Base-by-base conservation (phyloP, 2,888 invertebrate species). In the Andrena camellia region DNA sequence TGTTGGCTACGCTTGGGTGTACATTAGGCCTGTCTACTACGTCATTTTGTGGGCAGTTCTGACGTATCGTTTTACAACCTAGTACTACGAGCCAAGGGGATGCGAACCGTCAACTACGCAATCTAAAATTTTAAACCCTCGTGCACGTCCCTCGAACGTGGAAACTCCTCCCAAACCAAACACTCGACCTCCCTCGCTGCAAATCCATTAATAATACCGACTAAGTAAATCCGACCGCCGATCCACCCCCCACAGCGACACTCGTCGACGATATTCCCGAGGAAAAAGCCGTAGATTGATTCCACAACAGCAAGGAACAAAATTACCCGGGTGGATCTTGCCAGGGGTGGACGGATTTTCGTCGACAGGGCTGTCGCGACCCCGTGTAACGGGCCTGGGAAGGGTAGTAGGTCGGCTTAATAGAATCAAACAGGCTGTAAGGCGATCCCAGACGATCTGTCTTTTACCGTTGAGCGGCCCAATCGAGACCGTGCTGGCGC, bases 351-450 rank as follows among this genome's bases (percentile, higher is more conserved):
- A 71, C 54, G 86, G 87, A 84, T 87, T 84, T 74, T 86, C 78
- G 69, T 48, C 57, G 54, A 57, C 77, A 59, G 74, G 82, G 68
- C 70, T 54, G 64, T 50, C 7, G 62, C 57, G 35, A 66, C 29
- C 52, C 54, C 29, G 42, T 59, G 52, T 74, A 54, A 20, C 62
- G 8, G 31, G 48, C 8, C 17, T 31, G 29, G 70, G 60, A 70
- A 57, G 48, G 77, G 77, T 68, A 67, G 80, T 74, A 60, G 81
- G 66, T 90, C 88, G 92, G 85, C 92, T 92, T 93, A 93, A 93
- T 93, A 93, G 93, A 93, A 93, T 93, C 92, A 92, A 93, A 93
- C 91, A 90, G 90, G 86, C 90, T 87, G 91, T 93, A 93, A 93
- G 92, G 87, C 92, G 93, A 94, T 93, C 92, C 92, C 90, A 84